Base-by-base conservation (phyloP, 2,888 invertebrate genomes). In the Therioaphis trifolii region DNA sequence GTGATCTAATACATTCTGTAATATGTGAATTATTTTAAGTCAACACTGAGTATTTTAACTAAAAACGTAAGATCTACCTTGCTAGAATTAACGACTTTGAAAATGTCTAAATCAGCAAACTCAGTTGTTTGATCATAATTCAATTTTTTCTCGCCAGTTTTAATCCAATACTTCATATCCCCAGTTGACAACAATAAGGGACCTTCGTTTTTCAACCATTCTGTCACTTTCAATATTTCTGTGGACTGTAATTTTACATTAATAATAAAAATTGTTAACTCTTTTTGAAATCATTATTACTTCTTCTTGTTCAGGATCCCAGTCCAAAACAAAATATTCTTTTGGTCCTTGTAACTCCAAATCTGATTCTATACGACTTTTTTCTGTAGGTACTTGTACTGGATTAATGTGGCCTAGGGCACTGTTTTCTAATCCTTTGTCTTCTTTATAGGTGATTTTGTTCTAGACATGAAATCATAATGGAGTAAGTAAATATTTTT, bases 311-410 rank as follows among this genome's bases (percentile, higher is more conserved):
- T 74, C 84, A 43, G 76, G 68, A 27, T 76, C 68, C 85, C 85
- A 85, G 21, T 75, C 55, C 14, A 85, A 76, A 63, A 82, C 40
- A 52, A 82, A 82, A 11, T 49, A 61, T 52, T 82, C 74, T 74
- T 35, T 82, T 1, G 55, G 71, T 27, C 68, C 74, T 52, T n/a
- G 63, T n/a, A 74, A 74, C 49, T 46, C 90, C 75, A 94, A 91
- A 0, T 97, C 98, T 12, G 98, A 90, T 87, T 98, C 98, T 86
- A 94, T 90, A 52, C 95, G 90, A 0, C 97, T 96, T 87, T 93
- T 92, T 88, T 97, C 96, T 55, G 91, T 92, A 0, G 94, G 93
- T 3, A 95, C 92, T 88, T 94, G 92, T 1, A 98, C 91, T 0
- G 96, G 96, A 79, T 94, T 93, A 18, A 93, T 90, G 52, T 93